Evolutionary conservation across 2,797 vertebrate species (phyloP), one percentile per base, ranked within the genome.

Genomic region (Rhynchonycteris naso): DNA sequence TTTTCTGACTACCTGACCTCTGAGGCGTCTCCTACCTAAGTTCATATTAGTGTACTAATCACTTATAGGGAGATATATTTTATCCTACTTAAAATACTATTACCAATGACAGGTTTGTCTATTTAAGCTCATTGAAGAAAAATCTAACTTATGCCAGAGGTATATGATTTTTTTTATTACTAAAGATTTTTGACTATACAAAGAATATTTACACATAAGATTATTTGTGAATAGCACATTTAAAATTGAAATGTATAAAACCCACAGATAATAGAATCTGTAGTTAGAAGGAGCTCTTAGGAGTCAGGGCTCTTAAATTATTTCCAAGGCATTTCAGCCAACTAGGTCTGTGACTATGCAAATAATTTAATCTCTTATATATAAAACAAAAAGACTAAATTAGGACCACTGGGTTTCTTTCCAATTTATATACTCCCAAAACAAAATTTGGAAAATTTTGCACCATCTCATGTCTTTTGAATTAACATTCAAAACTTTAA

Each of bases 61-160:
- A 35, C 33, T 50, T 58, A 47, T 5, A 74, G 35, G 50, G n/a
- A 18, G 18, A 59, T 56, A 21, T 0, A 47, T 5, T 54, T 66
- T 28, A 63, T 72, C 69, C 80, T 65, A 80, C 28, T 66, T 69
- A 79, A 83, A 92, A 88, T 22, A 9, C 3, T 80, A 61, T 85
- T 69, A 71, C 26, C 30, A 85, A 78, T 58, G 78, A 43, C 0
- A 35, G 26, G 6, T 59, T 87, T 79, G 6, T 63, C 63, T 65
- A 19, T 65, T 92, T 76, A 75, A 85, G 28, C 85, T 78, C 58
- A 47, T 74, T 75, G 58, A 52, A n/a, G 66, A 80, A 94, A 83
- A 58, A 58, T 91, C 33, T 33, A 82, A 47, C 47, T 30, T 54
- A 15, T 28, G 35, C 52, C 47, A 90, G 52, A 93, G 65, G 84